Conservation (phyloP, 2,888 invertebrate genomes). For the Venustoraphidia nigricollis region DNA sequence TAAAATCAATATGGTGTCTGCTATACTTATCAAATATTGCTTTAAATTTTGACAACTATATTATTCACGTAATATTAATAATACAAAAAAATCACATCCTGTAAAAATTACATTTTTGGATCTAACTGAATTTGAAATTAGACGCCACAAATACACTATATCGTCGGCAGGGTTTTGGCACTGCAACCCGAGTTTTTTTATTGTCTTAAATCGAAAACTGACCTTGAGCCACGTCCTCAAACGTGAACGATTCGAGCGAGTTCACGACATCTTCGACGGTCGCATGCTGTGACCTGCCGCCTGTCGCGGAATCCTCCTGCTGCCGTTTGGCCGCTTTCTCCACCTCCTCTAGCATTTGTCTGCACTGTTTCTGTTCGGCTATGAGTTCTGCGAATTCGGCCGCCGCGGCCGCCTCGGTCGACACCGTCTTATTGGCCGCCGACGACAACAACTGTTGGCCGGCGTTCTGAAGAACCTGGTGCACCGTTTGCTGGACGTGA, state of each 20-base stretch:
- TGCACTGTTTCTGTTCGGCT: conserved; percentile 12
- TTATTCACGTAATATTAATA: no score
- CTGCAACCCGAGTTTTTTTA: no score
- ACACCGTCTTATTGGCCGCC: conserved; percentile 26
- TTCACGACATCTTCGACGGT: conserved; percentile 27
- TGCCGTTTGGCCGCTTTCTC: conserved; percentile 20
- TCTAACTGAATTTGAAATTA: no score
- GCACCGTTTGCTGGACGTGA: conserved; percentile 13
- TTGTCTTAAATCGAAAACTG: conserved; percentile 16
- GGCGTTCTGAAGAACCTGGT: conserved; percentile 22
- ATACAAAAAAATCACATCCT: no score
- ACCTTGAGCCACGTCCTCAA: conserved; percentile 33
- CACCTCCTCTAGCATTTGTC: conserved; percentile 11
- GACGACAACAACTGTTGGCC: conserved; percentile 28
- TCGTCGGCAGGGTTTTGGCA: no score
- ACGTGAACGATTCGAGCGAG: conserved; percentile 32
- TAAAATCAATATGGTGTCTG: no score
- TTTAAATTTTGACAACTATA: no score
- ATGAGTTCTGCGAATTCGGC: conserved; percentile 12
- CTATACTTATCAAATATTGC: no score
- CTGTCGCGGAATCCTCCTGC: conserved; percentile 4
- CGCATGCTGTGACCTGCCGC: conserved; percentile 13
- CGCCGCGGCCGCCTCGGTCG: conserved; percentile 24
- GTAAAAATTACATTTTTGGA: no score
- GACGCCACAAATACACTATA: no score